Evolutionary conservation across 2,113 vertebrate genomes (phyloP).

Genomic region (Potamarius usumacintae): DNA sequence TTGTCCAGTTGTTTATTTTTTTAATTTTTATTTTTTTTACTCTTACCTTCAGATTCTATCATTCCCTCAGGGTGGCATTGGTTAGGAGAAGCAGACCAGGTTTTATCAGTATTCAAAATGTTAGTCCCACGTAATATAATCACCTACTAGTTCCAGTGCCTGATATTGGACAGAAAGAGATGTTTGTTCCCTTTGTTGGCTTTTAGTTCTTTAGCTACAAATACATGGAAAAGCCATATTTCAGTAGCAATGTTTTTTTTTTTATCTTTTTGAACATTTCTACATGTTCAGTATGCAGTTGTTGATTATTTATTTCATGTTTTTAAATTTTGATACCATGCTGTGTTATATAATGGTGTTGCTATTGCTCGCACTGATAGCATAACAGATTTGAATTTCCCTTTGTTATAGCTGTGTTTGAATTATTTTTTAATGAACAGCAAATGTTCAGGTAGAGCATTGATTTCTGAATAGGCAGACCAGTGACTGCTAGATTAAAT

Average conservation of each 20-base stretch:
- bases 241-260: background rate
- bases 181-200: background rate
- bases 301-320: background rate
- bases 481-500: slow-evolving; percentile 46
- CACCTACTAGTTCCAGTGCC: background rate
- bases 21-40: slow-evolving; percentile 22
- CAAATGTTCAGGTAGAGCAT: slow-evolving; percentile 50
- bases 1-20: slow-evolving; percentile 18
- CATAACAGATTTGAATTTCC: slow-evolving; percentile 17
- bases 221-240: background rate
- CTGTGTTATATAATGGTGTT: background rate
- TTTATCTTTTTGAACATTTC: background rate
- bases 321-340: slow-evolving; percentile 16
- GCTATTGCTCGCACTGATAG: background rate
- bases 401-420: slow-evolving; percentile 10
- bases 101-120: slow-evolving; percentile 17
- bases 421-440: slow-evolving; percentile 55
- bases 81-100: background rate
- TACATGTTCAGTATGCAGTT: background rate
- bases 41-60: slow-evolving; percentile 29
- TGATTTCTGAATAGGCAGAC: slow-evolving; percentile 44
- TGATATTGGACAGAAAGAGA: background rate
- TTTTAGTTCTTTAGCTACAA: background rate
- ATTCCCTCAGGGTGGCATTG: background rate
- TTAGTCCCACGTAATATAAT: background rate